Percentiles rank a stretch among this genome's conserved stretches.
These are phyloP conservation scores for Ormyrus rosae DNA, from an alignment of 2,888 invertebrate genomes.

Conservation along the genomic window DNA sequence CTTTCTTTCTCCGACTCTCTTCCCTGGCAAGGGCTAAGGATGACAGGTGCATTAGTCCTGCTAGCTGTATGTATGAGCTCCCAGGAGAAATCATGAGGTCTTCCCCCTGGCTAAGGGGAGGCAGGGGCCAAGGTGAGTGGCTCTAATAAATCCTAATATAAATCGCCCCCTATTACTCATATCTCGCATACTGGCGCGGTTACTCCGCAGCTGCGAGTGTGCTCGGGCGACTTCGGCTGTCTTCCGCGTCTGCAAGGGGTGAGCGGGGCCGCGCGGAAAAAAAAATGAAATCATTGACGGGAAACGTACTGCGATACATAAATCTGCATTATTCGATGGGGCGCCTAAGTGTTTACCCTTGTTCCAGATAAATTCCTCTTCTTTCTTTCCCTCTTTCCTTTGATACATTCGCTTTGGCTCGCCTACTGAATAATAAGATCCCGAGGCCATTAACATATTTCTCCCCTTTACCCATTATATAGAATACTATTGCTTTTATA, in stretches of 20 bases:
- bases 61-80: slow-evolving; percentile 56
- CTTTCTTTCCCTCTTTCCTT: background rate
- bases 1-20: too few relatives aligned
- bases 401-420: slow-evolving; percentile 7
- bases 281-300: slow-evolving; percentile 27
- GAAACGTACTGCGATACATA: slow-evolving; percentile 35
- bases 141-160: slow-evolving; percentile 74
- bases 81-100: slow-evolving; percentile 74
- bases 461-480: background rate
- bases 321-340: slow-evolving; percentile 33
- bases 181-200: background rate
- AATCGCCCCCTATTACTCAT: slow-evolving; percentile 65
- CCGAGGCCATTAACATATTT: slow-evolving; percentile 16
- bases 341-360: slow-evolving; percentile 29
- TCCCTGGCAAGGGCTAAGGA: slow-evolving; percentile 19
- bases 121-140: slow-evolving; percentile 61
- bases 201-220: background rate
- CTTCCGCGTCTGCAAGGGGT: background rate
- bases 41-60: slow-evolving; percentile 37
- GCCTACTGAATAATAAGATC: slow-evolving; percentile 28
- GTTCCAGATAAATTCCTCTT: slow-evolving; percentile 24
- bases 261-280: background rate
- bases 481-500: too few relatives aligned
- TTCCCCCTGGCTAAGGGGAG: slow-evolving; percentile 59
- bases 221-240: slow-evolving; percentile 11